These are phyloP conservation scores for Actias luna DNA, from an alignment of 2,888 invertebrate genomes.

Conservation along the genomic window DNA sequence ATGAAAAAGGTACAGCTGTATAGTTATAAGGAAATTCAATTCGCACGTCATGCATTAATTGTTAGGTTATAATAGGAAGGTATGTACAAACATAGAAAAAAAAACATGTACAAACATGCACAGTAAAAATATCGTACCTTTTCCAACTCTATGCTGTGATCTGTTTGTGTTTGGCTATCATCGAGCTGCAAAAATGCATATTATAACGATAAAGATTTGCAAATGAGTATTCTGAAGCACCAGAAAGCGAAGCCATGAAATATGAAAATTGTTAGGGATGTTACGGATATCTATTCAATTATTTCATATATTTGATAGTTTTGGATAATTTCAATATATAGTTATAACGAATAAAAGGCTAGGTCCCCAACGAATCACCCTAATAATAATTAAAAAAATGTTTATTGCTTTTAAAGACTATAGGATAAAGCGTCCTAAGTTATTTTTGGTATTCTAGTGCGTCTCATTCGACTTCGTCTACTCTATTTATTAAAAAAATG, in stretches of 20 bases:
- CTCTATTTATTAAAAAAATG: too few species aligned
- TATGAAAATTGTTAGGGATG: too few species aligned
- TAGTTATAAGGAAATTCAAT: constrained; percentile 27
- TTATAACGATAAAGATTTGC: constrained; percentile 56
- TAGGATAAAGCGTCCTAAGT: too few species aligned
- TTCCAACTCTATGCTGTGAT: constrained; percentile 81
- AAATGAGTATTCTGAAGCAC: constrained; percentile 52
- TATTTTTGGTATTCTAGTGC: too few species aligned
- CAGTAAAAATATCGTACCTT: constrained; percentile 78
- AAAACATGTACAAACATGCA: constrained; percentile 56
- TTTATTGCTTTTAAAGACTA: too few species aligned
- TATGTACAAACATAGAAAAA: constrained; percentile 62
- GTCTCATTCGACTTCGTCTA: too few species aligned
- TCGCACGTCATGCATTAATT: constrained; percentile 44
- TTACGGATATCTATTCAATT: too few species aligned
- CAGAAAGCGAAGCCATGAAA: constrained; percentile 48
- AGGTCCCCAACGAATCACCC: too few species aligned
- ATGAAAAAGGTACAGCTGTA: constrained; percentile 70
- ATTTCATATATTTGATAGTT: too few species aligned
- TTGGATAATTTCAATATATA: too few species aligned
- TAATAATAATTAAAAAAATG: too few species aligned
- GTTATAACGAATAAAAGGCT: too few species aligned
- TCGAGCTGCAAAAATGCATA: constrained; percentile 82
- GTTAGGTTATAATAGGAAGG: constrained; percentile 49
- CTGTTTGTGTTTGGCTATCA: constrained; percentile 78